phyloP scores from a whole-genome alignment of 2,888 invertebrate species.

The Melinopterus prodromus region DNA sequence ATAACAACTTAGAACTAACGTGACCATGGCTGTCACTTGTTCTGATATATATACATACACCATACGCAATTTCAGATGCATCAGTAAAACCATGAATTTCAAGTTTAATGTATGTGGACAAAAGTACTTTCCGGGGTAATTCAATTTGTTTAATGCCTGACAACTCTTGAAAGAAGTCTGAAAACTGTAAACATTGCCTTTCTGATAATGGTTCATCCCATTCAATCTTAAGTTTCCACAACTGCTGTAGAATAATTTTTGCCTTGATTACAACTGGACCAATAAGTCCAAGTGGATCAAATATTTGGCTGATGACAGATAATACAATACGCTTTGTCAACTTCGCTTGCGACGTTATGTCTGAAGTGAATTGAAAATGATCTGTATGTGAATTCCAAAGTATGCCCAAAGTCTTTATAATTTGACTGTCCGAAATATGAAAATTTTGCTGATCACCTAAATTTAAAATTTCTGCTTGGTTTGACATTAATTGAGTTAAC shows the following conservation, averaged over 20 bases:
- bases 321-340: constrained; percentile 35
- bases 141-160: constrained; percentile 32
- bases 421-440: background rate
- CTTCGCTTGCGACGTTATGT: background rate
- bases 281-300: constrained; percentile 45
- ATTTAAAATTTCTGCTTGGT: background rate
- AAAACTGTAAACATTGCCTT: too few relatives aligned
- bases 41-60: constrained; percentile 45
- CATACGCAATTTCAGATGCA: constrained; percentile 43
- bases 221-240: constrained; percentile 39
- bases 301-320: constrained; percentile 43
- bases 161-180: constrained; percentile 22
- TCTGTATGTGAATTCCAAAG: background rate
- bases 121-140: constrained; percentile 34
- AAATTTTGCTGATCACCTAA: background rate
- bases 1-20: constrained; percentile 37
- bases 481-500: background rate
- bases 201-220: constrained; percentile 40
- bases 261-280: constrained; percentile 43
- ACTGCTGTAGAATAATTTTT: constrained; percentile 44
- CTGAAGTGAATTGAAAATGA: background rate
- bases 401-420: background rate
- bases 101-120: constrained; percentile 24
- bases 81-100: constrained; percentile 45
- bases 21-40: constrained; percentile 30